phyloP scores from a whole-genome alignment of 2,888 invertebrate genomes.

The Sphaerophoria rueppellii region DNA sequence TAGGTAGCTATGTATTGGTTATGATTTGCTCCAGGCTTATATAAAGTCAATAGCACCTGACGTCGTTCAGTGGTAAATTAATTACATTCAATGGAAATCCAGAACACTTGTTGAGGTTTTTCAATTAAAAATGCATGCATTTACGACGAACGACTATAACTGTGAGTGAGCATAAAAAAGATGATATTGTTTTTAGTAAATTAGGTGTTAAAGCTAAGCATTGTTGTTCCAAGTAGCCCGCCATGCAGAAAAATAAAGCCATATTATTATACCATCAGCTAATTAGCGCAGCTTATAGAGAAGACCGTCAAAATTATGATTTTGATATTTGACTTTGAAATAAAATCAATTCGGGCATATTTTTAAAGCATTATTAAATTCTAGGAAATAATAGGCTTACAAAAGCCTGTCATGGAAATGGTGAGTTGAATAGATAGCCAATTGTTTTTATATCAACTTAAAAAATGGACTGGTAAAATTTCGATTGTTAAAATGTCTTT shows the following conservation, averaged over 20 bases:
- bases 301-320: background rate
- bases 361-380: background rate
- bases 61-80: slow-evolving; percentile 18
- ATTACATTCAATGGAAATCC: slow-evolving; percentile 21
- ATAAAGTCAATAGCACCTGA: slow-evolving; percentile 19
- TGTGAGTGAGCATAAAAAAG: background rate
- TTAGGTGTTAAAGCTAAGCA: slow-evolving; percentile 25
- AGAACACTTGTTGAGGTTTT: slow-evolving; percentile 62
- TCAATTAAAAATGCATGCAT: slow-evolving; percentile 48
- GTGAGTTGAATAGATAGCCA: too few species aligned
- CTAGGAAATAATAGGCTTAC: too few species aligned
- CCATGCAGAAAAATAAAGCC: background rate
- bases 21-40: slow-evolving; percentile 21
- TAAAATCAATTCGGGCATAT: too few species aligned
- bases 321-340: slow-evolving; percentile 2
- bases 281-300: background rate
- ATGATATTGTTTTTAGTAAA: slow-evolving; percentile 22
- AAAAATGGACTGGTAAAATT: too few species aligned
- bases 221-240: slow-evolving; percentile 5
- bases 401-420: too few species aligned
- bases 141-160: background rate
- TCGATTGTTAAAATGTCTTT: too few species aligned
- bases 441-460: too few species aligned
- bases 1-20: slow-evolving; percentile 2
- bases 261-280: background rate